phyloP scores from a whole-genome alignment of 2,797 vertebrate genomes.

The Scleropages formosus region DNA sequence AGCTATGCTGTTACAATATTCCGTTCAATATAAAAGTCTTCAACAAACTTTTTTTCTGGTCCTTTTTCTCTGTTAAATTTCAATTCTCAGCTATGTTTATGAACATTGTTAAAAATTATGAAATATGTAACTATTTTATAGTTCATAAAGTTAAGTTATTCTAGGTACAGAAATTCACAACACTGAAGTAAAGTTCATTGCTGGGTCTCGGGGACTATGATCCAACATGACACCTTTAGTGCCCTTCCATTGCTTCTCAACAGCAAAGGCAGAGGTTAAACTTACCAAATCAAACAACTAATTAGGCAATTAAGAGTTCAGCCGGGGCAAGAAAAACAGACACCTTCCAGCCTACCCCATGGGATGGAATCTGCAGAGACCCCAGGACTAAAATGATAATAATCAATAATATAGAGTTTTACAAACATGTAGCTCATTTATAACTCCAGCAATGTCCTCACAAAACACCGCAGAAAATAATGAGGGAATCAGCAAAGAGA shows the following conservation, averaged over 20 bases:
- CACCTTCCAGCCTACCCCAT: not conserved
- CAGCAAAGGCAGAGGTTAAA: conserved; percentile 22
- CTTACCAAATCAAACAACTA: conserved; percentile 26
- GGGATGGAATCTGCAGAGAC: not conserved
- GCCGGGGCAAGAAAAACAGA: not conserved
- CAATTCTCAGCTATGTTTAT: too few species aligned
- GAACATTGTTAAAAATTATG: too few species aligned
- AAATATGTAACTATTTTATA: too few species aligned
- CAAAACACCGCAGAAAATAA: not conserved
- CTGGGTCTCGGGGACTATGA: too few species aligned
- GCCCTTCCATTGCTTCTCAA: not conserved
- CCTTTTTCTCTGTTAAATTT: too few species aligned
- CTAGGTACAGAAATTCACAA: too few species aligned
- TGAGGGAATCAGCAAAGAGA: conserved; percentile 16
- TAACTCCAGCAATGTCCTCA: not conserved
- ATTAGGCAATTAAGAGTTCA: conserved; percentile 30
- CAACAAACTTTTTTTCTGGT: too few species aligned
- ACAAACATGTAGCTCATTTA: not conserved
- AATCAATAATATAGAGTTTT: conserved; percentile 18
- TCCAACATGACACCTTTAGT: not conserved
- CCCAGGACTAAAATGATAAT: not conserved
- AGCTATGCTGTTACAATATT: too few species aligned
- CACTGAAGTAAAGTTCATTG: too few species aligned
- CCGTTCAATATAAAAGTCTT: too few species aligned
- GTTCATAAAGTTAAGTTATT: too few species aligned